Conservation (phyloP, 2,113 vertebrate genomes). For the Blennius ocellaris region DNA sequence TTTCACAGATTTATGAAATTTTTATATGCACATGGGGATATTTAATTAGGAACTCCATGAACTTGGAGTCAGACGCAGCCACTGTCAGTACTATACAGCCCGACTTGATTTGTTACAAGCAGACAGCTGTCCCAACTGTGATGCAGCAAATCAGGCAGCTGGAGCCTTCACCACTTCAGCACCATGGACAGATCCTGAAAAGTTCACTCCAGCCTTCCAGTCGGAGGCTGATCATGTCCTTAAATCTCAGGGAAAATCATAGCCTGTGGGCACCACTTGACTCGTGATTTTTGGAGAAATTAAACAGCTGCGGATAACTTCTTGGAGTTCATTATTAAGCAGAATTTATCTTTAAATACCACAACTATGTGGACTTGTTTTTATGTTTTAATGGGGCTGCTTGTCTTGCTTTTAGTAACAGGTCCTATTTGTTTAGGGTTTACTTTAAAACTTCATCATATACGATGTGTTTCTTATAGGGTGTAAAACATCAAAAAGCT, state of each 20-base stretch:
- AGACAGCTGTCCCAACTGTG: background rate
- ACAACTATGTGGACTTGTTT: background rate
- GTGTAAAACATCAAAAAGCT: too few species aligned
- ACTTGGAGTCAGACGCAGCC: background rate
- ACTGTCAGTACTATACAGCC: background rate
- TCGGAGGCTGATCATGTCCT: background rate
- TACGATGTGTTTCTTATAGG: too few species aligned
- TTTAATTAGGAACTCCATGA: conserved; percentile 22
- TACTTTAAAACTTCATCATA: too few species aligned
- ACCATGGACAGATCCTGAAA: conserved; percentile 51
- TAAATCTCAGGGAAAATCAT: background rate
- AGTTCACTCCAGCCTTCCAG: background rate
- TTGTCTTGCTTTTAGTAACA: too few species aligned
- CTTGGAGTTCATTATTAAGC: background rate
- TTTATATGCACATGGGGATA: conserved; percentile 10
- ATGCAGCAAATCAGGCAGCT: background rate
- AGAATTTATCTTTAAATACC: background rate
- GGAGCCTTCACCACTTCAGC: conserved; percentile 35
- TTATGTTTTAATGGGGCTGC: too few species aligned
- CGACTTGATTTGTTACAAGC: conserved; percentile 7
- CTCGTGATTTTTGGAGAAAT: background rate
- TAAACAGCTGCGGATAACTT: background rate
- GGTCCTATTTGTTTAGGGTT: too few species aligned
- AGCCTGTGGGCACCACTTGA: background rate
- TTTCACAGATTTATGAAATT: conserved; percentile 1